Evolutionary conservation across 2,797 vertebrate genomes (phyloP).

Genomic region (Australoheros facetus): DNA sequence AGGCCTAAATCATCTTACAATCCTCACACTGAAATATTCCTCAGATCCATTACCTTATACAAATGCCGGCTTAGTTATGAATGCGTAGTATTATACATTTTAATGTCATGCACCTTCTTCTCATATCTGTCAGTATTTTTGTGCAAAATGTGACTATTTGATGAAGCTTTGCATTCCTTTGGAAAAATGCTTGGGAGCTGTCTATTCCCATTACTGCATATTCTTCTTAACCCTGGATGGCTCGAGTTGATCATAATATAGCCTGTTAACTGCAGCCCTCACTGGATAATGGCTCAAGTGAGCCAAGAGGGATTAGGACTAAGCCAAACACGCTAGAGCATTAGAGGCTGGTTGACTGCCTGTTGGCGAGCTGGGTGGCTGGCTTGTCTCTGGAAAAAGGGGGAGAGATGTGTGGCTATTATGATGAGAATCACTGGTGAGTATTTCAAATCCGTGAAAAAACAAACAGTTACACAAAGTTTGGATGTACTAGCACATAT

Average conservation of each 20-base stretch:
- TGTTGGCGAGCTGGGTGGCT: constrained; percentile 58
- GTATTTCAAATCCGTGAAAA: constrained; percentile 27
- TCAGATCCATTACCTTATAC: constrained; percentile 55
- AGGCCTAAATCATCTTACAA: constrained; percentile 52
- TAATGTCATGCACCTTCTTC: constrained; percentile 29
- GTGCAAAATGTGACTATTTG: constrained; percentile 29
- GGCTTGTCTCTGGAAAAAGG: constrained; percentile 43
- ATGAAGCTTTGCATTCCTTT: constrained; percentile 38
- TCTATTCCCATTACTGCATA: constrained; percentile 52
- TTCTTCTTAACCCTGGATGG: constrained; percentile 63
- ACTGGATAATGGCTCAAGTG: constrained; percentile 87
- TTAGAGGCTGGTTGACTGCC: constrained; percentile 63
- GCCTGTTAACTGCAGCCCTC: constrained; percentile 80
- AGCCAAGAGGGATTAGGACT: constrained; percentile 82
- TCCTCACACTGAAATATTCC: constrained; percentile 46
- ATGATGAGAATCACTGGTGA: constrained; percentile 30
- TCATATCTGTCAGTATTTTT: constrained; percentile 31
- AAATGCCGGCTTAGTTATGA: constrained; percentile 53
- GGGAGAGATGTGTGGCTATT: constrained; percentile 6
- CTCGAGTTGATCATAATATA: constrained; percentile 74
- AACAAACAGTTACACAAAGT: constrained; percentile 11
- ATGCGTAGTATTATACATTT: constrained; percentile 36
- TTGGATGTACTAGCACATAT: constrained; percentile 19
- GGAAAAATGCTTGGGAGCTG: constrained; percentile 19
- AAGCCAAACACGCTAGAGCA: constrained; percentile 73